phyloP scores from a whole-genome alignment of 2,888 invertebrate species.

The Noctua janthe region DNA sequence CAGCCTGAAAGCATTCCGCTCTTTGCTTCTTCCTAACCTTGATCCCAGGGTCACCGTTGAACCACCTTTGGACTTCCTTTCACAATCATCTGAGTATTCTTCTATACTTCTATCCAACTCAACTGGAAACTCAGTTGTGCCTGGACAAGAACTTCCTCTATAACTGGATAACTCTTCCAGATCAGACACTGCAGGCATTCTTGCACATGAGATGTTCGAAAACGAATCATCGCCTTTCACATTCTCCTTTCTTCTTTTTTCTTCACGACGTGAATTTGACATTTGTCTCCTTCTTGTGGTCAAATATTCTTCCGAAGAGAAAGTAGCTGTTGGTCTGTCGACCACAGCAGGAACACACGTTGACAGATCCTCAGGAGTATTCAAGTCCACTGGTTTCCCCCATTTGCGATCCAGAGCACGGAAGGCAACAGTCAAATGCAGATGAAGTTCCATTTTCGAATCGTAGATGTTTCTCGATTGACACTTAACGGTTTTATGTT shows the following conservation, averaged over 20 bases:
- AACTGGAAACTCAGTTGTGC: conserved; percentile 49
- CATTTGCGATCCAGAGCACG: conserved; percentile 80
- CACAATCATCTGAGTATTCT: conserved; percentile 48
- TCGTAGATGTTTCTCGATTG: conserved; percentile 13
- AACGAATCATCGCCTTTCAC: conserved; percentile 73
- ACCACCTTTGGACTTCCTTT: conserved; percentile 26
- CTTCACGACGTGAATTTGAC: conserved; percentile 69
- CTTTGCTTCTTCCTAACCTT: conserved; percentile 47
- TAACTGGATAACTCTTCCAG: conserved; percentile 43
- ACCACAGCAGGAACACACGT: conserved; percentile 73
- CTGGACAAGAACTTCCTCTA: conserved; percentile 42
- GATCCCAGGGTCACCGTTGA: conserved; percentile 57
- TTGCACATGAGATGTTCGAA: conserved; percentile 73
- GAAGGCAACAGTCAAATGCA: conserved; percentile 79
- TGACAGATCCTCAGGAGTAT: conserved; percentile 65
- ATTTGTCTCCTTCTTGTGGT: conserved; percentile 67
- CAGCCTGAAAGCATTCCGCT: conserved; percentile 56
- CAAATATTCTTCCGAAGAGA: conserved; percentile 80
- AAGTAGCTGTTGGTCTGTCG: conserved; percentile 75
- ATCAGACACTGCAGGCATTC: conserved; percentile 66
- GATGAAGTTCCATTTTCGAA: conserved; percentile 77
- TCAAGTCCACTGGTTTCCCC: conserved; percentile 78
- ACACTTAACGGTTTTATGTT: conserved; percentile 27
- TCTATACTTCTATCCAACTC: conserved; percentile 41
- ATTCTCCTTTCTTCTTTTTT: conserved; percentile 51